Conservation (phyloP, 1,140 invertebrate genomes). For the Ruditapes philippinarum region DNA sequence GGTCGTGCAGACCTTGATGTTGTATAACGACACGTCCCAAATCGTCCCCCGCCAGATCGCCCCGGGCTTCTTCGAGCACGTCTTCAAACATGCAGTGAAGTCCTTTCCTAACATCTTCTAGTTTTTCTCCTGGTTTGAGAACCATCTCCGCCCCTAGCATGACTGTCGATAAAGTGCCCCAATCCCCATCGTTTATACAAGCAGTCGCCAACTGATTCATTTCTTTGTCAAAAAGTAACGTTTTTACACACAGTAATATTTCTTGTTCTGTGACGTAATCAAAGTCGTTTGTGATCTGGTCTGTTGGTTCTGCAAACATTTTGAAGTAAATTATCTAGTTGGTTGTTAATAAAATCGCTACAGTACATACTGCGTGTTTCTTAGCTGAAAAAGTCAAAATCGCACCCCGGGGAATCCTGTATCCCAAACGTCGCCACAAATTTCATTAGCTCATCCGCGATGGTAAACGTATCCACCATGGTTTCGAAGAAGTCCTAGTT, state of each 20-base stretch:
- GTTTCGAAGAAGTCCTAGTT: too few relatives aligned
- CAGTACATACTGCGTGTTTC: neutral
- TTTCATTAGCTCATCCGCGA: too few relatives aligned
- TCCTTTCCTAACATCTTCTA: neutral
- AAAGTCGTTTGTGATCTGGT: neutral
- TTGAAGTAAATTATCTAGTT: neutral
- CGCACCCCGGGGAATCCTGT: too few relatives aligned
- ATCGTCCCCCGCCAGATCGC: too few relatives aligned
- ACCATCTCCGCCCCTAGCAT: neutral
- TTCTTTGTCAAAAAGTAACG: slow-evolving; percentile 6
- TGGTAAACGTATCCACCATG: too few relatives aligned
- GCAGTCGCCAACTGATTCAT: neutral
- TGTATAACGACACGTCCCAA: too few relatives aligned
- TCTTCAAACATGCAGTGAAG: neutral
- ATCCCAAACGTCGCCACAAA: too few relatives aligned
- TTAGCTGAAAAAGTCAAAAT: neutral
- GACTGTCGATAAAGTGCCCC: neutral
- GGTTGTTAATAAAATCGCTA: neutral
- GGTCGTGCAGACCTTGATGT: too few relatives aligned
- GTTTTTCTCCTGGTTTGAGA: neutral
- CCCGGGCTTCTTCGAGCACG: too few relatives aligned
- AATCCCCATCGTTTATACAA: slow-evolving; percentile 4
- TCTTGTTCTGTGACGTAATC: slow-evolving; percentile 2
- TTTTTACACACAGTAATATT: neutral
- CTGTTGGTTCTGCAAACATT: neutral